Evolutionary conservation across 2,113 vertebrate species (phyloP), one percentile per base, ranked within the genome.

Genomic region (Pangasianodon hypophthalmus): DNA sequence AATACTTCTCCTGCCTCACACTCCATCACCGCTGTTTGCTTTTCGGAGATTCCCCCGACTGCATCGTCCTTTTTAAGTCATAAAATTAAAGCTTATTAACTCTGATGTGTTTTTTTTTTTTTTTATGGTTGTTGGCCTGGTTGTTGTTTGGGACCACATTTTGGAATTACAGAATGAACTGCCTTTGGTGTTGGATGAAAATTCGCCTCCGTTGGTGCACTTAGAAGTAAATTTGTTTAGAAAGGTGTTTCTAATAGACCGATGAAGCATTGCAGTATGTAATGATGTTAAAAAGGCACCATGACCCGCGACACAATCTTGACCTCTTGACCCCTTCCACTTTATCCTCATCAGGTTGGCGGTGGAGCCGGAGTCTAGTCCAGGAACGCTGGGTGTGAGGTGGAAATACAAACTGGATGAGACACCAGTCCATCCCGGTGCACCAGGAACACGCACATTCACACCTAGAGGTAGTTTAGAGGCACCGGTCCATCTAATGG

Each of bases 41-140:
- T 90, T 91, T 91, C 16, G 4, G 21, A 81, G 41, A 75, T 62
- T 46, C 71, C 85, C 84, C 58, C 13, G 37, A 67, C 84, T 52
- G 67, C 84, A 90, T 86, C 84, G 26, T 81, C 83, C 77, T 88
- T 58, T 16, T 90, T 90, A 90, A 67, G 86, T 62, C 88, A 86
- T 90, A 86, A 83, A 87, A 88, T 84, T 84, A 56, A 58, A 69
- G 87, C 75, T 90, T 60, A 91, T 90, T 88, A 81, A 32, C 52
- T 69, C 37, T 4, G 32, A 32, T 71, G 64, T 21, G 24, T 88
- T 91, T 88, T 44, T 75, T 83, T 85, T 37, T 56, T 18, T 37
- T 81, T 54, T 37, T 7, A 50, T 79, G 46, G 26, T 75, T 29
- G 64, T 71, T 82, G 73, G 73, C 52, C 44, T n/a, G 19, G 48